phyloP scores from a whole-genome alignment of 2,888 invertebrate genomes.

The Halictus ligatus region DNA sequence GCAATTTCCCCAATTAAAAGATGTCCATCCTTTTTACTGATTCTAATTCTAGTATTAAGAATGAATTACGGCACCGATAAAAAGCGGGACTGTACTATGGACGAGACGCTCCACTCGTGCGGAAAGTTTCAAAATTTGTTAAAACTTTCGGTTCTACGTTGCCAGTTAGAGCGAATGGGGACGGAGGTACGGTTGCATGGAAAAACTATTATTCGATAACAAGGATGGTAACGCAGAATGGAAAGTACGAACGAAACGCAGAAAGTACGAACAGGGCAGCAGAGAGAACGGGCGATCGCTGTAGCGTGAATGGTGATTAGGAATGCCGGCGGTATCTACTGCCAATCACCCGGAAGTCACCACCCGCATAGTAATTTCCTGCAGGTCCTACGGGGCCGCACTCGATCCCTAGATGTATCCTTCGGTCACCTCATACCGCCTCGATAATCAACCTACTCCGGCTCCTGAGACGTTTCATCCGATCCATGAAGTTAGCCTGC shows the following conservation, averaged over 20 bases:
- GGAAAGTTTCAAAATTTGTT: neutral
- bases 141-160: neutral
- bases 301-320: constrained; percentile 68
- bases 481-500: constrained; percentile 26
- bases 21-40: too few relatives aligned
- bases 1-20: too few relatives aligned
- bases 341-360: constrained; percentile 76
- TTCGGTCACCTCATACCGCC: constrained; percentile 42
- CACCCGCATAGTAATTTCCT: constrained; percentile 77
- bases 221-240: neutral
- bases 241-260: neutral
- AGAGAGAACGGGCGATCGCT: constrained; percentile 49
- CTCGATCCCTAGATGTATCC: constrained; percentile 55
- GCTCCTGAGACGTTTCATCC: constrained; percentile 43
- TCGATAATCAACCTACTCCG: constrained; percentile 59
- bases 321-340: constrained; percentile 74
- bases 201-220: neutral
- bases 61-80: neutral
- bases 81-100: neutral
- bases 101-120: neutral
- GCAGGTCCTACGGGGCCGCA: constrained; percentile 57
- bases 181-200: neutral
- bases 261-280: neutral
- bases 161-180: neutral
- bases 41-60: neutral